Percentiles rank a stretch among this genome's conserved stretches.
Evolutionary conservation across 2,888 invertebrate species (phyloP).

Genomic region (Caenorhabditis auriculariae): DNA sequence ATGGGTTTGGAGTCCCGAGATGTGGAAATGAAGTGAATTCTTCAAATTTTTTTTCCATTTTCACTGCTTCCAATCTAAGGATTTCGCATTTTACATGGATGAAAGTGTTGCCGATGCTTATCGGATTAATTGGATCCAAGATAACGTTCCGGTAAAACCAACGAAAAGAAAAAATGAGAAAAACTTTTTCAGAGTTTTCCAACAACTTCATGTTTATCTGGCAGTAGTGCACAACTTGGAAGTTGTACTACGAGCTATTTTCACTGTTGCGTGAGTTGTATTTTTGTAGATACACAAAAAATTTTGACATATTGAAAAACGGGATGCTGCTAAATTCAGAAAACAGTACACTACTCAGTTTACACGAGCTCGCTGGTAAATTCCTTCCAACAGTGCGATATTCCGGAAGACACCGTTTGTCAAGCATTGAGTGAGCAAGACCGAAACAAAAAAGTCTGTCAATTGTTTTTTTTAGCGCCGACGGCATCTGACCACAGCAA

Average conservation of each 20-base stretch:
- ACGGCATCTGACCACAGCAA: conserved; percentile 13
- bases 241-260: conserved; percentile 15
- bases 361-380: too few species aligned
- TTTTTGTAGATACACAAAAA: too few species aligned
- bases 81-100: conserved; percentile 30
- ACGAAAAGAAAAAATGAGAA: too few species aligned
- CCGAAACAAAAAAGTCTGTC: too few species aligned
- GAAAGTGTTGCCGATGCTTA: conserved; percentile 19
- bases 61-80: too few species aligned
- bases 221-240: conserved; percentile 6
- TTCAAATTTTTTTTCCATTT: too few species aligned
- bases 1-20: conserved; percentile 25
- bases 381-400: too few species aligned
- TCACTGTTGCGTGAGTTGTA: conserved; percentile 19
- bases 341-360: too few species aligned
- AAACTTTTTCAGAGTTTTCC: conserved; percentile 20
- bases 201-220: conserved; percentile 11
- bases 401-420: too few species aligned
- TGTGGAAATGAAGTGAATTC: conserved; percentile 28
- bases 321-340: too few species aligned
- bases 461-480: not conserved
- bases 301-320: too few species aligned
- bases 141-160: conserved; percentile 11
- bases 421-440: too few species aligned
- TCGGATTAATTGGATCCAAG: conserved; percentile 21